phyloP scores from a whole-genome alignment of 2,113 vertebrate species.

The Tonatia bakeri region DNA sequence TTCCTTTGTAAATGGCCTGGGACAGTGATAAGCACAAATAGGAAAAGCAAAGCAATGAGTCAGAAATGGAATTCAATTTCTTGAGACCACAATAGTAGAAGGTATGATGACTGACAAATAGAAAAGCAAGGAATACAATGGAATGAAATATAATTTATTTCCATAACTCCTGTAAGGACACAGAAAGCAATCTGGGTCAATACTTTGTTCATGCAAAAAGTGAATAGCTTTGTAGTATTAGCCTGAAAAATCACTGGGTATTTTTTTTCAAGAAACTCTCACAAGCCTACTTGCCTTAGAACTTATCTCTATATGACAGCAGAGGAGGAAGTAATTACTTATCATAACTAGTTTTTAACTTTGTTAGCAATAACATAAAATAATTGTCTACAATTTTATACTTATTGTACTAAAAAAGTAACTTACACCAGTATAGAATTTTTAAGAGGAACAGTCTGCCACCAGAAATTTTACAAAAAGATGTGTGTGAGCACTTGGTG shows the following conservation, averaged over 20 bases:
- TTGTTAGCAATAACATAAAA: neutral
- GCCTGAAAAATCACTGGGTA: neutral
- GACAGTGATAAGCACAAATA: conserved; percentile 42
- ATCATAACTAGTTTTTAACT: neutral
- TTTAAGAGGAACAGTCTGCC: neutral
- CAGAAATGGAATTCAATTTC: conserved; percentile 67
- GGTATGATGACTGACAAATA: conserved; percentile 39
- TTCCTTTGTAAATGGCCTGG: conserved; percentile 34
- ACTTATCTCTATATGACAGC: neutral
- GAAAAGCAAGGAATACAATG: conserved; percentile 49
- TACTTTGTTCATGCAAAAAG: neutral
- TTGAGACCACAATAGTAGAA: conserved; percentile 1
- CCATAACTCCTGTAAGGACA: neutral
- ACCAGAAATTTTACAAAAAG: neutral
- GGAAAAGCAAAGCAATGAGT: conserved; percentile 53
- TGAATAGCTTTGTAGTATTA: neutral
- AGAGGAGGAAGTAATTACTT: neutral
- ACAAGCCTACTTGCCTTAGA: neutral
- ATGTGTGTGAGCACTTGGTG: neutral
- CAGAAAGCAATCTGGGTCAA: conserved; percentile 30
- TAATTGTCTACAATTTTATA: neutral
- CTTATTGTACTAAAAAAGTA: neutral
- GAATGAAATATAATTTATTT: conserved; percentile 37
- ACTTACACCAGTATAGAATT: neutral
- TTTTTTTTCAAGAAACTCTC: neutral